Percentiles rank a stretch among this genome's conserved stretches.
Conservation (phyloP, 2,113 vertebrate genomes). For the Rhodinocichla rosea region DNA sequence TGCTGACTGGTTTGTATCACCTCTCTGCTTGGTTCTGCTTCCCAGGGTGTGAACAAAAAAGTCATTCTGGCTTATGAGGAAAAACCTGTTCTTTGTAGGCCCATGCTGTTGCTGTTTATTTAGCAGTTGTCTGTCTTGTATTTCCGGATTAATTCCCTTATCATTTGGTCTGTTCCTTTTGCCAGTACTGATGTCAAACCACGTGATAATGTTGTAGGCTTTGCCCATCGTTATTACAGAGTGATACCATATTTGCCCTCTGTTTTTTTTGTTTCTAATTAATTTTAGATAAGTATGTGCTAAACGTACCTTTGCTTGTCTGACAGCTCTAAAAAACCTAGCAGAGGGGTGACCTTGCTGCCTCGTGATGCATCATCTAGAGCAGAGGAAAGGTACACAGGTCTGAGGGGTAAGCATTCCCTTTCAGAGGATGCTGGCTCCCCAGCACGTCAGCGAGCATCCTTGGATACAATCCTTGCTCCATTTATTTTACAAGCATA, state of each 20-base stretch:
- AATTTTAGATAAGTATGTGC: neutral
- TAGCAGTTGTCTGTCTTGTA: neutral
- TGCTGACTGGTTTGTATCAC: neutral
- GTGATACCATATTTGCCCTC: neutral
- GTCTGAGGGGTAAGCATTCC: neutral
- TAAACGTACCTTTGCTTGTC: neutral
- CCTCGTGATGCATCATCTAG: neutral
- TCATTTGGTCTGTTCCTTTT: neutral
- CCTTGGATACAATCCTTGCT: neutral
- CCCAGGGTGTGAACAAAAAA: neutral
- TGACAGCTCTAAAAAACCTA: neutral
- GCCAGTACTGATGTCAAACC: neutral
- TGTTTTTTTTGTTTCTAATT: neutral
- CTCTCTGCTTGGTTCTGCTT: neutral
- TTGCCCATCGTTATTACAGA: neutral
- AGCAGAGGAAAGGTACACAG: neutral
- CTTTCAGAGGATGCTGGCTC: neutral
- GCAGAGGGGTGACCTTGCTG: neutral
- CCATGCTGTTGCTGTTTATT: neutral
- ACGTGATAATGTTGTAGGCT: neutral
- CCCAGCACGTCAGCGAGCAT: neutral
- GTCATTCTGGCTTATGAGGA: neutral
- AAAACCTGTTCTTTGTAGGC: neutral
- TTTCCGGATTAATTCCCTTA: neutral
- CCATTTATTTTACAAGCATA: neutral